A percentile compares a stretch with the other conserved stretches of the same genome.
These are phyloP conservation scores for Pseudomyrmex cubaensis DNA, from an alignment of 1,140 invertebrate genomes.

Conservation along the genomic window DNA sequence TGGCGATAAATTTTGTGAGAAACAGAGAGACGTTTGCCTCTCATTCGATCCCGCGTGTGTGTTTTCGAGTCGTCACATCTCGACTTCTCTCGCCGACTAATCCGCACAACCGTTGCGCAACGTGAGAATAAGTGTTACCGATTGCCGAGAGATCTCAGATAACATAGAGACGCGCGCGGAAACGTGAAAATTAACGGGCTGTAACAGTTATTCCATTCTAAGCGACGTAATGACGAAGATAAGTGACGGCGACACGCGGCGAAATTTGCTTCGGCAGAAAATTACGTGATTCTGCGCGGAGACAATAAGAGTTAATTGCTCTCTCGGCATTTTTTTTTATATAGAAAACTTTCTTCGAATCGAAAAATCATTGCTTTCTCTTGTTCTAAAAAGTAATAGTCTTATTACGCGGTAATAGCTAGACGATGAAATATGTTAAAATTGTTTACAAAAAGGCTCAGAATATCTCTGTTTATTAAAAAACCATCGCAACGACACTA, in stretches of 20 bases:
- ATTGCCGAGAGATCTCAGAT: slow-evolving; percentile 42
- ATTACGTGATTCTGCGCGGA: not conserved
- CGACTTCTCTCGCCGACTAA: slow-evolving; percentile 23
- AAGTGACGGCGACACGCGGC: not conserved
- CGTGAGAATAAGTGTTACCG: slow-evolving; percentile 46
- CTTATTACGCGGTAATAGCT: too few relatives aligned
- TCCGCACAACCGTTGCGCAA: slow-evolving; percentile 32
- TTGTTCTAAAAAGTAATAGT: too few relatives aligned
- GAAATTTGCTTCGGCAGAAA: not conserved
- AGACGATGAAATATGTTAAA: too few relatives aligned
- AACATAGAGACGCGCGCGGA: slow-evolving; percentile 16
- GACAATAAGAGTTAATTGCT: too few relatives aligned
- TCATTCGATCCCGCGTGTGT: slow-evolving; percentile 4
- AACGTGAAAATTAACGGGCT: slow-evolving; percentile 31
- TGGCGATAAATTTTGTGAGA: slow-evolving; percentile 23
- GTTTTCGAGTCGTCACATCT: not conserved
- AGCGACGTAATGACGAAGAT: slow-evolving; percentile 8
- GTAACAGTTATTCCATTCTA: slow-evolving; percentile 25
- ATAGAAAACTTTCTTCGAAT: not conserved
- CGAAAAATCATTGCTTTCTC: too few relatives aligned
- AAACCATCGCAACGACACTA: too few relatives aligned
- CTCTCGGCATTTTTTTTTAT: not conserved
- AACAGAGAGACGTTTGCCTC: not conserved
- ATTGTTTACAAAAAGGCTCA: too few relatives aligned
- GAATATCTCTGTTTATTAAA: too few relatives aligned